These are phyloP conservation scores for Neomicropteryx cornuta DNA, from an alignment of 1,140 invertebrate genomes.

Conservation along the genomic window DNA sequence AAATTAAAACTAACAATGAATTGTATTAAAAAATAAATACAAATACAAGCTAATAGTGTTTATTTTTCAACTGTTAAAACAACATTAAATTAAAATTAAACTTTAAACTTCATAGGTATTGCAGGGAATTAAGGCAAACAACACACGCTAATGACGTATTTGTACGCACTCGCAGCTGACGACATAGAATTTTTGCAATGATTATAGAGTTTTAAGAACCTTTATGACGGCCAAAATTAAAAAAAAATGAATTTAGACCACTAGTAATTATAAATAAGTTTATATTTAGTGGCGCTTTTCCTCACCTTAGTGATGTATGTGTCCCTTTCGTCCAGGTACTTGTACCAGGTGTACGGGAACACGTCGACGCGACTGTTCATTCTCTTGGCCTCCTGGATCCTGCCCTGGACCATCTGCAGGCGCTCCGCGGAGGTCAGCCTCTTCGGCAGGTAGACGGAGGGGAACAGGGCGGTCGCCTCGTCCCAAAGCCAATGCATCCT, in stretches of 20 bases:
- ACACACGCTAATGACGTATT: too few relatives aligned
- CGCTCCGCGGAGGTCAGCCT: conserved; percentile 33
- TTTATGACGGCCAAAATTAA: too few relatives aligned
- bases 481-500: conserved; percentile 61
- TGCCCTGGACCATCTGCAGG: conserved; percentile 44
- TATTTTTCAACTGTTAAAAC: too few relatives aligned
- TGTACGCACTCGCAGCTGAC: too few relatives aligned
- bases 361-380: conserved; percentile 34
- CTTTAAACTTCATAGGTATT: too few relatives aligned
- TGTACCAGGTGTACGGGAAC: conserved; percentile 59
- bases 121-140: too few relatives aligned
- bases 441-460: conserved; percentile 54
- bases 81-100: too few relatives aligned
- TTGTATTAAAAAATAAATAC: too few relatives aligned
- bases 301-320: conserved; percentile 43
- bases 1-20: too few relatives aligned
- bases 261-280: conserved; percentile 2
- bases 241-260: neutral
- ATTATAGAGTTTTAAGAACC: too few relatives aligned
- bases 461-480: conserved; percentile 44
- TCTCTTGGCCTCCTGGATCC: conserved; percentile 49
- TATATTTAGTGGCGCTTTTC: neutral
- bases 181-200: too few relatives aligned
- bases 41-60: too few relatives aligned
- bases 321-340: conserved; percentile 46